Conservation (phyloP, 2,888 invertebrate genomes). For the Apotomis betuletana region DNA sequence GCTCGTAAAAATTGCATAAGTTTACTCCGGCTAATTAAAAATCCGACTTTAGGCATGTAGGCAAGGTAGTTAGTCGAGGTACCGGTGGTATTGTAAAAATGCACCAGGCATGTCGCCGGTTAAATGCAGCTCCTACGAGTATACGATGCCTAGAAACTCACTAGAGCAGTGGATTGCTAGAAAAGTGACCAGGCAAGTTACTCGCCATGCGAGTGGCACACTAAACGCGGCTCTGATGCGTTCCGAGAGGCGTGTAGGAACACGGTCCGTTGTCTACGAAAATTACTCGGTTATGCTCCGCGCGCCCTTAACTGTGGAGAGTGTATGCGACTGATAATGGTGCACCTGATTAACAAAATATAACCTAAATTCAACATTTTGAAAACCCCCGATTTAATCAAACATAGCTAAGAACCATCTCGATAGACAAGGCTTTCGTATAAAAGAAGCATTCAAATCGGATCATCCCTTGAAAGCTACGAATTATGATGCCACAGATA, state of each 20-base stretch:
- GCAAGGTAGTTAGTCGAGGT: too few species aligned
- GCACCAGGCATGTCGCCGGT: too few species aligned
- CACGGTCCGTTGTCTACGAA: constrained; percentile 69
- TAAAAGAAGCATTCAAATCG: too few species aligned
- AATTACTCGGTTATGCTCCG: constrained; percentile 71
- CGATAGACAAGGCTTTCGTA: too few species aligned
- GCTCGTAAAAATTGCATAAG: too few species aligned
- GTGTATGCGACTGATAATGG: not conserved
- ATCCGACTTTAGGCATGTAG: too few species aligned
- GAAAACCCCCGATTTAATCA: too few species aligned
- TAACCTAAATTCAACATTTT: not conserved
- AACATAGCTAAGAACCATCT: too few species aligned
- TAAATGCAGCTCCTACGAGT: not conserved
- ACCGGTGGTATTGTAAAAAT: too few species aligned
- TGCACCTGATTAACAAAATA: constrained; percentile 7
- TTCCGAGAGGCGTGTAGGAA: constrained; percentile 49
- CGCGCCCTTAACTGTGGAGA: constrained; percentile 47
- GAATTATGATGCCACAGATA: too few species aligned
- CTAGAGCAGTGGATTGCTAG: not conserved
- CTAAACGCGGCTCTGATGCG: constrained; percentile 43
- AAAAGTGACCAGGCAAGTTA: constrained; percentile 41
- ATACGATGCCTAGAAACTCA: not conserved
- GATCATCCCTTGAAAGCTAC: too few species aligned
- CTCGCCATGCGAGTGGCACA: constrained; percentile 40
- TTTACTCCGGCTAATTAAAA: too few species aligned